phyloP scores from a whole-genome alignment of 2,888 invertebrate species.

The Zaprionus obscuricornis region DNA sequence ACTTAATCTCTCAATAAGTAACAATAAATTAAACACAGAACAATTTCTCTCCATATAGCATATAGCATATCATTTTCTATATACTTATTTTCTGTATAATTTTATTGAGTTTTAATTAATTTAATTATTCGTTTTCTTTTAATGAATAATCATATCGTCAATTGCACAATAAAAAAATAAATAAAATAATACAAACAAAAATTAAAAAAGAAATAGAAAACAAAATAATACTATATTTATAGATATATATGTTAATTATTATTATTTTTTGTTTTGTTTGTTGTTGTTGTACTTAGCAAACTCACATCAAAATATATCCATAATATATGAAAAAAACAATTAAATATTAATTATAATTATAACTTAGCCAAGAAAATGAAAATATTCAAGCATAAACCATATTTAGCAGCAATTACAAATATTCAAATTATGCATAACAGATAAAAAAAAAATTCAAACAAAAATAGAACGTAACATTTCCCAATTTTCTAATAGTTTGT shows the following conservation, averaged over 20 bases:
- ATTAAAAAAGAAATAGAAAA: not conserved
- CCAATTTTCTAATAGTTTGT: too few species aligned
- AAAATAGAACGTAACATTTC: too few species aligned
- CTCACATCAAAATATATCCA: slow-evolving; percentile 25
- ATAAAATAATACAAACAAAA: too few species aligned
- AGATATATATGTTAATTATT: slow-evolving; percentile 27
- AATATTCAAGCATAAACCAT: slow-evolving; percentile 29
- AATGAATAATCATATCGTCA: slow-evolving; percentile 67
- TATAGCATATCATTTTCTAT: slow-evolving; percentile 54
- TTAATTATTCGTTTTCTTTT: slow-evolving; percentile 29
- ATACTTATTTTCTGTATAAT: slow-evolving; percentile 26
- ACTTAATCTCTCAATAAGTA: slow-evolving; percentile 36
- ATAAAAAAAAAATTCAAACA: too few species aligned
- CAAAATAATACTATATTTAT: slow-evolving; percentile 7
- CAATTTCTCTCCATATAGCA: slow-evolving; percentile 5
- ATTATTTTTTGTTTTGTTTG: slow-evolving; percentile 33
- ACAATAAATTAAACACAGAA: slow-evolving; percentile 20
- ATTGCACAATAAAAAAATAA: slow-evolving; percentile 54
- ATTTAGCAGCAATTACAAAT: slow-evolving; percentile 28
- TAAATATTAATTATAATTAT: slow-evolving; percentile 18
- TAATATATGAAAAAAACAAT: slow-evolving; percentile 9
- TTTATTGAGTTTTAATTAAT: slow-evolving; percentile 59
- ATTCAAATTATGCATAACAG: slow-evolving; percentile 3
- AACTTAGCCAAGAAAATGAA: slow-evolving; percentile 23
- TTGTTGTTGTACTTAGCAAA: slow-evolving; percentile 61